phyloP scores from a whole-genome alignment of 2,888 invertebrate species.

The Coleophora deauratella region DNA sequence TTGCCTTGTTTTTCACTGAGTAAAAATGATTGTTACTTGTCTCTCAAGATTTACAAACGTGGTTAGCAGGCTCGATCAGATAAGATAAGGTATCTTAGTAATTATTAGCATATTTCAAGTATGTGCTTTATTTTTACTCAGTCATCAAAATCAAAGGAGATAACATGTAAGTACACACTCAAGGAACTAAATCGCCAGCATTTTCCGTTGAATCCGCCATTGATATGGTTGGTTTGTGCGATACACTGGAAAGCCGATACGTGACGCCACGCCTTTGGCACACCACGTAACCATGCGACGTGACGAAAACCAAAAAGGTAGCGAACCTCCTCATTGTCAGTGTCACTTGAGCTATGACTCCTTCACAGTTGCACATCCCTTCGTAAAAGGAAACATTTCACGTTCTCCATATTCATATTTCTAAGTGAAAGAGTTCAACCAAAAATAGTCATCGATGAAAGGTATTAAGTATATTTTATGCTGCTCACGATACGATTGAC shows the following conservation, averaged over 20 bases:
- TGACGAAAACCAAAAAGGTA: slow-evolving; percentile 54
- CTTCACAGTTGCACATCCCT: slow-evolving; percentile 58
- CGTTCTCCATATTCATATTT: slow-evolving; percentile 56
- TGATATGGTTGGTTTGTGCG: slow-evolving; percentile 20
- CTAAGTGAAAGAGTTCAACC: slow-evolving; percentile 41
- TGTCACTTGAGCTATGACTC: slow-evolving; percentile 60
- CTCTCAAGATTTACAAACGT: no score
- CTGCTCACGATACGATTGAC: background rate
- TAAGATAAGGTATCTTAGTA: no score
- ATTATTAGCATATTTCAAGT: no score
- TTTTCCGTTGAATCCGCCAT: no score
- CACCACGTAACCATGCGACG: slow-evolving; percentile 48
- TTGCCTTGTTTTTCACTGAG: no score
- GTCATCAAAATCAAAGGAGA: no score
- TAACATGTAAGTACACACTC: no score
- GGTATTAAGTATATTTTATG: slow-evolving; percentile 21
- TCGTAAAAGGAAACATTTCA: slow-evolving; percentile 45
- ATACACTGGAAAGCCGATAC: slow-evolving; percentile 55
- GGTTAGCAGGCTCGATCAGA: no score
- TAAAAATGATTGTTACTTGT: no score
- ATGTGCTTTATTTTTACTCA: no score
- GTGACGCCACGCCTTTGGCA: slow-evolving; percentile 29
- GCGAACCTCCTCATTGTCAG: slow-evolving; percentile 52
- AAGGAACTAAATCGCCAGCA: no score
- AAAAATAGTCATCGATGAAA: slow-evolving; percentile 25